Conservation (phyloP, 2,113 vertebrate species). For the Gnathochromis pfefferi region DNA sequence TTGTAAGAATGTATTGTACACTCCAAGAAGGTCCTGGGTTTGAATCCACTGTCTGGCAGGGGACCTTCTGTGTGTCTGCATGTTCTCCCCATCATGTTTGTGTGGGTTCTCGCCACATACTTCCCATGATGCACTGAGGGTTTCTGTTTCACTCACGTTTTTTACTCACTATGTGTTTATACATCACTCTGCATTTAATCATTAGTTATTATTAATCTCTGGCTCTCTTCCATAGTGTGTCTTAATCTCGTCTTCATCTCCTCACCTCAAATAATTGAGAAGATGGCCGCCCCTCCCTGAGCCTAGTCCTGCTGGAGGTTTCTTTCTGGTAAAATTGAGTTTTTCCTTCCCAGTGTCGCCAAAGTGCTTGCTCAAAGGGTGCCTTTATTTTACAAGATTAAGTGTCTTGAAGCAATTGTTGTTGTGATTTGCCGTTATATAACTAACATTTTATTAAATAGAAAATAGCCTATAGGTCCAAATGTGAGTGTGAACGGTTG, state of each 20-base stretch:
- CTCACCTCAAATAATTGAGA: background rate
- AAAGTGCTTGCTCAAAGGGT: background rate
- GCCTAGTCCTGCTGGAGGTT: background rate
- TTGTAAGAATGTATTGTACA: background rate
- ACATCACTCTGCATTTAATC: background rate
- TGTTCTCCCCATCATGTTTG: background rate
- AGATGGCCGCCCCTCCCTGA: background rate
- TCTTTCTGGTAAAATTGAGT: background rate
- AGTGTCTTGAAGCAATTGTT: background rate
- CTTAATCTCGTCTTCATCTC: background rate
- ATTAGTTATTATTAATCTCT: background rate
- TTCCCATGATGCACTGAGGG: background rate
- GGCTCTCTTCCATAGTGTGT: background rate
- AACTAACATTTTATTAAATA: background rate
- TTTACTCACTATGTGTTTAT: background rate
- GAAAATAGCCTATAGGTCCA: background rate
- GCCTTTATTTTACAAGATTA: background rate
- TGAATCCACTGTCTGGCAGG: background rate
- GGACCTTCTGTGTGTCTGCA: background rate
- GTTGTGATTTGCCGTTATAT: background rate
- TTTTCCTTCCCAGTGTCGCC: background rate
- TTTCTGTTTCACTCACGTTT: background rate
- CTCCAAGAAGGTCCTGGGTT: background rate
- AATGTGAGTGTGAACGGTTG: background rate
- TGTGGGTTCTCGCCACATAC: background rate